Percentiles rank a stretch among this genome's conserved stretches.
These are phyloP conservation scores for Oostethus manadensis DNA, from an alignment of 2,113 vertebrate genomes.

Conservation along the genomic window DNA sequence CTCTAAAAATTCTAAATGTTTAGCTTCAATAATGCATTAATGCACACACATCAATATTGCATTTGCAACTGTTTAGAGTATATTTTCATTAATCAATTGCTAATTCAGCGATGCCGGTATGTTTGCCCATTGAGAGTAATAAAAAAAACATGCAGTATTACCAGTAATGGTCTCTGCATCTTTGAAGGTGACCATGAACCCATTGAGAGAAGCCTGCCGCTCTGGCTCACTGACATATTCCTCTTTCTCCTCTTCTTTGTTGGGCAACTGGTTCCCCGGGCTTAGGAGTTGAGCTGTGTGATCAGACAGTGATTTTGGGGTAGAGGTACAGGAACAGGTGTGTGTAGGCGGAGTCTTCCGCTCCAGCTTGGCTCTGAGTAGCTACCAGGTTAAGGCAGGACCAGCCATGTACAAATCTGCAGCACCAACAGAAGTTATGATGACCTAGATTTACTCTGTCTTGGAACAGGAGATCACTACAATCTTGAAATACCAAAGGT, in stretches of 20 bases:
- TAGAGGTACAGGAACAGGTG: constrained; percentile 75
- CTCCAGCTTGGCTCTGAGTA: constrained; percentile 94
- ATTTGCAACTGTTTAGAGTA: constrained; percentile 15
- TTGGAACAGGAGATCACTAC: background rate
- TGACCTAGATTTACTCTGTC: no score
- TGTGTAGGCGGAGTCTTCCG: constrained; percentile 73
- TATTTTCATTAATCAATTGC: constrained; percentile 6
- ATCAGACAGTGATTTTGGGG: constrained; percentile 54
- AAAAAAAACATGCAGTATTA: constrained; percentile 54
- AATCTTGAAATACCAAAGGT: background rate
- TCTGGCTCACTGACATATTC: constrained; percentile 83
- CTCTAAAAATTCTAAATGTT: background rate
- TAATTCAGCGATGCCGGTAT: constrained; percentile 4
- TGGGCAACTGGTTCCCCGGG: constrained; percentile 65
- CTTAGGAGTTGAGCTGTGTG: constrained; percentile 46
- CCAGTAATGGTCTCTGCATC: constrained; percentile 98
- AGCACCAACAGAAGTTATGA: background rate
- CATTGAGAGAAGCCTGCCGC: constrained; percentile 42
- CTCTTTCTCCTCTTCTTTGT: constrained; percentile 74
- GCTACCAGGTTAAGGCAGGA: constrained; percentile 69
- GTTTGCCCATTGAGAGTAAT: constrained; percentile 7
- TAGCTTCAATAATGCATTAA: background rate
- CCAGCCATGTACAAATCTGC: background rate
- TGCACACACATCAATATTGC: background rate
- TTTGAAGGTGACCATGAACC: constrained; percentile 72